Conservation (phyloP, 2,113 vertebrate species). For the Apteryx owenii region DNA sequence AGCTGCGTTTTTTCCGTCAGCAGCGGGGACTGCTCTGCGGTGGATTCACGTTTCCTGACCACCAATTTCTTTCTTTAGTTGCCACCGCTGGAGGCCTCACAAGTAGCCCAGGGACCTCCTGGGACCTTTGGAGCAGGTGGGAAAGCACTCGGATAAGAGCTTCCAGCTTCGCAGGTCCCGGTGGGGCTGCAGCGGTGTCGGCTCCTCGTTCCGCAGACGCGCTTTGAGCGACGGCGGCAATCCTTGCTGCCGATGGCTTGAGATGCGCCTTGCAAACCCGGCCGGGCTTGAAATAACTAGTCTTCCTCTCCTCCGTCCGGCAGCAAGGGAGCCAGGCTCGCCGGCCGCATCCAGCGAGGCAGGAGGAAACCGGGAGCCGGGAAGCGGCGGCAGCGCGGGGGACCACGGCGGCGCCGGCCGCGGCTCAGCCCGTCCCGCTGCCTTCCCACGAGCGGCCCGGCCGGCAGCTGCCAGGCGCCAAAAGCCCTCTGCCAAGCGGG, state of each 20-base stretch:
- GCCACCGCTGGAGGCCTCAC: background rate
- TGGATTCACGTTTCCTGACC: background rate
- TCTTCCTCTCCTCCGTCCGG: too few species aligned
- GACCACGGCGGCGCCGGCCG: background rate
- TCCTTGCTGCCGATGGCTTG: background rate
- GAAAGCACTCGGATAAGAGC: too few species aligned
- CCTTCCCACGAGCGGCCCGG: background rate
- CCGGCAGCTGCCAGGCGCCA: background rate
- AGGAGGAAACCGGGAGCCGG: background rate
- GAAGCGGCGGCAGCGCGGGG: background rate
- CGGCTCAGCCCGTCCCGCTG: rapidly evolving
- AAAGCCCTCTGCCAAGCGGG: background rate
- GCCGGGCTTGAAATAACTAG: background rate
- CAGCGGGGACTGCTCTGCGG: too few species aligned
- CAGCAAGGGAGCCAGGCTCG: too few species aligned
- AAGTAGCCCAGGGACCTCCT: background rate
- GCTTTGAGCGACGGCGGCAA: rapidly evolving
- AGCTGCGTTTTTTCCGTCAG: background rate
- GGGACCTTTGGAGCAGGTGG: too few species aligned
- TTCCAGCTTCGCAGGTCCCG: too few species aligned
- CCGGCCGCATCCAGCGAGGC: background rate
- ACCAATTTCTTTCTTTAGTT: background rate
- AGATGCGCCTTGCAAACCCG: background rate
- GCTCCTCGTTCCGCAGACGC: background rate
- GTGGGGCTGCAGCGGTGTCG: too few species aligned